Evolutionary conservation across 2,888 invertebrate species (phyloP), one percentile per base, ranked within the genome.

Genomic region (Branchipolynoe longqiensis): DNA sequence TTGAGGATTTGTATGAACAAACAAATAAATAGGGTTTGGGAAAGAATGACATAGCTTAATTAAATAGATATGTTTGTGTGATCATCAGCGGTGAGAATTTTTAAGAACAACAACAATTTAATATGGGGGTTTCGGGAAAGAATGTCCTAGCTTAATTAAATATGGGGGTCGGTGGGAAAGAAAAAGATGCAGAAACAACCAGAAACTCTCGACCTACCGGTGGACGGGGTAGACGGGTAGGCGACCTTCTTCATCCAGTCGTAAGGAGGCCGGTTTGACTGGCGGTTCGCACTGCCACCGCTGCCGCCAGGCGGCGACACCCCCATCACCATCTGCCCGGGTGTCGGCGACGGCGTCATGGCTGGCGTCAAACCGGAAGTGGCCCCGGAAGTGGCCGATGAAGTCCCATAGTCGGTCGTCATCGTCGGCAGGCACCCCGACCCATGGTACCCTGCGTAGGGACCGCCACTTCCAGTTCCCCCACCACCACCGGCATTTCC

Each of bases 241-340:
- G 91, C 73, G 40, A 87, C 83, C 31, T 85, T 91, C 89, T 92
- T 92, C 92, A 92, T 92, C 92, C 92, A 92, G 84, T 92, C 92
- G 85, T 90, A 92, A 0, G 92, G 91, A 4, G 91, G 90, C 78
- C 92, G 85, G 28, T 18, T 41, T 1, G 69, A 54, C 48, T 83
- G 86, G 4, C 83, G 78, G 40, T 58, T 81, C 12, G 62, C 40
- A n/a, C 18, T n/a, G 12, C 82, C 82, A 3, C 78, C 78, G 22
- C 40, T 40, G 3, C 73, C 73, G 28, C 48, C 41, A 28, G 56
- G 62, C 18, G 62, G 83, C n/a, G 56, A 59, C 0, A 40, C 83
- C 0, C 64, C 83, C 40, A 64, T 64, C 40, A 58, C 82, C 58
- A 58, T 25, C 3, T 8, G 1, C 58, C 40, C 38, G 8, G 83